Conservation (phyloP, 2,797 vertebrate species). For the Pangasius sanitwongsei region DNA sequence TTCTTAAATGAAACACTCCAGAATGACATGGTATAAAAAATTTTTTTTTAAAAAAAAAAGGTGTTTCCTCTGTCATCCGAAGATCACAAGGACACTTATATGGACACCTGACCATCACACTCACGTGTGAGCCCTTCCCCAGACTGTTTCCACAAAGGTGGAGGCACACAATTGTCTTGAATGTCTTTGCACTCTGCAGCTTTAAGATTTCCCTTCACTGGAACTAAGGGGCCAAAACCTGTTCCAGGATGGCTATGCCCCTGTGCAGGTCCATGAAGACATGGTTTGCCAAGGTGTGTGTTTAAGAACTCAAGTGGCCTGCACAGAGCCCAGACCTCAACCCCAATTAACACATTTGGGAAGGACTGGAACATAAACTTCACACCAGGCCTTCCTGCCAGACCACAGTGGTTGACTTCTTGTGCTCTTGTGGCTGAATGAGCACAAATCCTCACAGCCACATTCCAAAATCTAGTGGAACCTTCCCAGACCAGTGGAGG, state of each 20-base stretch:
- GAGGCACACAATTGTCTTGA: neutral
- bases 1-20: too few species aligned
- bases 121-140: neutral
- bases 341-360: too few species aligned
- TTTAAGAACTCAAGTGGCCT: too few species aligned
- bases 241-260: neutral
- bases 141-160: neutral
- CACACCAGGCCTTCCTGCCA: too few species aligned
- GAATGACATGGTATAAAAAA: neutral
- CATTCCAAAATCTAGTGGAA: too few species aligned
- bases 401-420: too few species aligned
- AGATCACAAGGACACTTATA: neutral
- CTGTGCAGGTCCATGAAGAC: neutral
- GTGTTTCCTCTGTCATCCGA: neutral
- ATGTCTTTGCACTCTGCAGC: neutral
- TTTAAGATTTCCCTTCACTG: neutral
- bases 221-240: neutral
- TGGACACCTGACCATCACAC: neutral
- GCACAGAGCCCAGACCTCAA: too few species aligned
- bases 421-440: too few species aligned
- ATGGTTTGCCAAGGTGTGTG: too few species aligned
- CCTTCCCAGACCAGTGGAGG: too few species aligned
- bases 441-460: too few species aligned
- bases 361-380: too few species aligned
- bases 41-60: neutral